phyloP scores from a whole-genome alignment of 2,888 invertebrate genomes.

The Nemoura dubitans region DNA sequence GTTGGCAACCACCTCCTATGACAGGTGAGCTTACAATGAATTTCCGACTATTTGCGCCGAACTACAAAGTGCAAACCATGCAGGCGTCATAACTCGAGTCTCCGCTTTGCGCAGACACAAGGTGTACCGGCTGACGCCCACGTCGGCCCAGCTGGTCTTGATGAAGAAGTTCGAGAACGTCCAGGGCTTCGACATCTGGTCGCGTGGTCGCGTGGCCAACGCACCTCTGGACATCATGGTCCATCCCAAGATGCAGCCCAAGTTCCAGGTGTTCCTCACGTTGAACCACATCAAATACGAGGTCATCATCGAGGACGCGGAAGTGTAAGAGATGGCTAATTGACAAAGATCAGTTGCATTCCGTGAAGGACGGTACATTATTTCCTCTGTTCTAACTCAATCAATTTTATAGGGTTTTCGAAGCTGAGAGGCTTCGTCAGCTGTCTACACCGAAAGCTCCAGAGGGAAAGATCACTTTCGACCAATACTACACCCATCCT shows the following conservation, averaged over 20 bases:
- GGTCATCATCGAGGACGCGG: constrained; percentile 60
- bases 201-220: constrained; percentile 58
- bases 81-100: too few relatives aligned
- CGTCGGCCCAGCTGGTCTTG: constrained; percentile 55
- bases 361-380: too few relatives aligned
- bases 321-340: constrained; percentile 32
- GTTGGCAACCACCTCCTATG: constrained; percentile 15
- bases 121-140: constrained; percentile 59
- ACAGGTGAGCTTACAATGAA: neutral
- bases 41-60: too few relatives aligned
- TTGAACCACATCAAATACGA: constrained; percentile 58
- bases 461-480: constrained; percentile 56
- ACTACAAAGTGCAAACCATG: too few relatives aligned
- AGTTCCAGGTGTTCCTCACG: constrained; percentile 58
- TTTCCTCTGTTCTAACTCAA: too few relatives aligned
- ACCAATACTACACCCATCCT: constrained; percentile 61
- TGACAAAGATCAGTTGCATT: neutral
- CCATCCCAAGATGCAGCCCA: constrained; percentile 57
- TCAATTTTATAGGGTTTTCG: constrained; percentile 41
- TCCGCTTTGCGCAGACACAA: constrained; percentile 56
- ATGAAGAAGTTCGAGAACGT: constrained; percentile 55
- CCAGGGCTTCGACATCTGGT: constrained; percentile 57
- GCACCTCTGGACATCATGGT: constrained; percentile 62
- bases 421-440: constrained; percentile 41
- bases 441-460: neutral